Evolutionary conservation across 2,113 vertebrate genomes (phyloP), one percentile per base, ranked within the genome.

Genomic region (Prochilodus magdalenae): DNA sequence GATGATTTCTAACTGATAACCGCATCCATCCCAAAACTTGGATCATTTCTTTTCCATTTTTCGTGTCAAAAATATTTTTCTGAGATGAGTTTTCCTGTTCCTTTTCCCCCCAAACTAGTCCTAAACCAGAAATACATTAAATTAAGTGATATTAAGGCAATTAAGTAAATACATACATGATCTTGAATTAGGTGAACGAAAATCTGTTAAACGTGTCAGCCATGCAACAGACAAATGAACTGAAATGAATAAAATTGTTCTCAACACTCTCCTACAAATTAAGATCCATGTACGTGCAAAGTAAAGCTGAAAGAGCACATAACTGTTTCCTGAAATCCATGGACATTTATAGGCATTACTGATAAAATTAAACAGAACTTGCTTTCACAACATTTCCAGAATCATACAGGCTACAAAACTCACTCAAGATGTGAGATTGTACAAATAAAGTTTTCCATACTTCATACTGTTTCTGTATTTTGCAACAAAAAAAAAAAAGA

Each of bases 391-490:
- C 83, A 82, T 77, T 83, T 81, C 71, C 80, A 63, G 36, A 75
- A 49, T 80, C 53, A 85, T 40, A 84, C 81, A 86, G 78, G 83
- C 67, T 44, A 62, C 55, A 18, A 60, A 51, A 75, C 51, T 49
- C 18, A 65, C 82, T 16, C 79, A 76, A 87, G 86, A 73, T 75
- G n/a, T 83, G 84, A 80, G 59, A 70, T 62, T 82, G 22, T 51
- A 57, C 57, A 65, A 44, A 71, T 53, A 69, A 59, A 30, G 20
- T 30, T 69, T 40, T 40, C 66, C 30, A n/a, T 69, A 55, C 29
- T 65, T 77, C 30, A 67, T 60, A 13, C 65, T 49, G 53, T 73
- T 77, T 73, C 59, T 71, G 74, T 16, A 76, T 72, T 55, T 40
- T 57, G 47, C 18, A 22, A 49, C 15, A 18, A 44, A 63, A 5